A percentile compares a stretch with the other conserved stretches of the same genome.
These are phyloP conservation scores for Selenia dentaria DNA, from an alignment of 2,888 invertebrate genomes.

Conservation along the genomic window DNA sequence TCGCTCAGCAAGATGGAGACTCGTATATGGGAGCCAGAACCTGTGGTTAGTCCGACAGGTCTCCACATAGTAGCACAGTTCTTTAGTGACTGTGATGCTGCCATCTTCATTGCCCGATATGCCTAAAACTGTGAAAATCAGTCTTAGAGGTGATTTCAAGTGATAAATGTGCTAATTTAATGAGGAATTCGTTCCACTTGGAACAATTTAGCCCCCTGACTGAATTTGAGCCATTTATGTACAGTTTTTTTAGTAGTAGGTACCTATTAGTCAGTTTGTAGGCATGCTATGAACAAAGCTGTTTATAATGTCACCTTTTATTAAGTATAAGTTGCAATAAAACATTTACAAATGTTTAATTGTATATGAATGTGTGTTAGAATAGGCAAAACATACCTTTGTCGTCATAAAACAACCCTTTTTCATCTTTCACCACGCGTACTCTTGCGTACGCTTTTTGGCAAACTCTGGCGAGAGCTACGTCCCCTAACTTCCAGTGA, in stretches of 20 bases:
- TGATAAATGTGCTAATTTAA: too few relatives aligned
- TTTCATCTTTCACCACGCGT: constrained; percentile 67
- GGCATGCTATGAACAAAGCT: too few relatives aligned
- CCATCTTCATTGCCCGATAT: constrained; percentile 61
- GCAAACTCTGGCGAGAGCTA: constrained; percentile 66
- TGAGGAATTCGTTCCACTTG: too few relatives aligned
- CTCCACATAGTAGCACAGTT: constrained; percentile 73
- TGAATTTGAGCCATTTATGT: too few relatives aligned
- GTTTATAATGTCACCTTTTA: too few relatives aligned
- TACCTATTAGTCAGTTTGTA: too few relatives aligned
- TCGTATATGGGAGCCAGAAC: constrained; percentile 73
- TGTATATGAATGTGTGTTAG: background rate
- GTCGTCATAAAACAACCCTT: constrained; percentile 70
- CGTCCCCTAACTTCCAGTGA: constrained; percentile 73
- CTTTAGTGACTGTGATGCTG: constrained; percentile 49
- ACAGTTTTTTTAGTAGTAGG: too few relatives aligned
- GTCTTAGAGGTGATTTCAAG: background rate
- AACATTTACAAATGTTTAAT: too few relatives aligned
- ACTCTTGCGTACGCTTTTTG: constrained; percentile 72
- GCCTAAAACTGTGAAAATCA: constrained; percentile 58
- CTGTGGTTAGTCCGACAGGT: constrained; percentile 55
- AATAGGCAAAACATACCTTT: constrained; percentile 52
- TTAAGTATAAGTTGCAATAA: too few relatives aligned
- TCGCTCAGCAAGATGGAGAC: constrained; percentile 63
- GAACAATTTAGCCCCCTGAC: too few relatives aligned